phyloP scores from a whole-genome alignment of 2,113 vertebrate species.

The Pipa parva region DNA sequence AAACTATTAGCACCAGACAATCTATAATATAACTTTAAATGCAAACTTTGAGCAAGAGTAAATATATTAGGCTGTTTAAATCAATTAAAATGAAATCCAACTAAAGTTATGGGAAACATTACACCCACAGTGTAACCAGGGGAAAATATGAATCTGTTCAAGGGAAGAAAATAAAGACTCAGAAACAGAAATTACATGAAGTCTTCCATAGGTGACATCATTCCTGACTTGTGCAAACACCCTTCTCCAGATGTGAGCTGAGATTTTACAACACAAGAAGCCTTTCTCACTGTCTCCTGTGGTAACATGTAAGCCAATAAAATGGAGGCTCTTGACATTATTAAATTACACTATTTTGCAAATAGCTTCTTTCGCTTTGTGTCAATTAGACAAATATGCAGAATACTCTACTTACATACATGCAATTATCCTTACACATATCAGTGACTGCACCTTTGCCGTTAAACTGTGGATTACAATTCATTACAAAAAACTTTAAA shows the following conservation, averaged over 20 bases:
- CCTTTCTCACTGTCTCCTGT: slow-evolving; percentile 11
- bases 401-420: neutral
- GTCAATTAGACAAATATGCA: neutral
- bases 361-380: slow-evolving; percentile 4
- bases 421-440: slow-evolving; percentile 12
- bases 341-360: slow-evolving; percentile 13
- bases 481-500: slow-evolving; percentile 5
- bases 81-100: no score
- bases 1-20: no score
- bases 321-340: slow-evolving; percentile 6
- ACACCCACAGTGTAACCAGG: no score
- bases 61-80: no score
- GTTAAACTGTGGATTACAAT: slow-evolving; percentile 13
- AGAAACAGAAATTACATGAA: slow-evolving; percentile 11
- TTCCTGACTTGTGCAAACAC: slow-evolving; percentile 14
- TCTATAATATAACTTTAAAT: no score
- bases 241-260: slow-evolving; percentile 38
- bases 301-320: slow-evolving; percentile 18
- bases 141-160: no score
- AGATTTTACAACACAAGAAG: slow-evolving; percentile 4
- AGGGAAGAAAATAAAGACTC: slow-evolving; percentile 4
- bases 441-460: slow-evolving; percentile 2
- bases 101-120: no score
- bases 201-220: slow-evolving; percentile 2
- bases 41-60: no score